Conservation (phyloP, 2,113 vertebrate genomes). For the Mobula birostris region DNA sequence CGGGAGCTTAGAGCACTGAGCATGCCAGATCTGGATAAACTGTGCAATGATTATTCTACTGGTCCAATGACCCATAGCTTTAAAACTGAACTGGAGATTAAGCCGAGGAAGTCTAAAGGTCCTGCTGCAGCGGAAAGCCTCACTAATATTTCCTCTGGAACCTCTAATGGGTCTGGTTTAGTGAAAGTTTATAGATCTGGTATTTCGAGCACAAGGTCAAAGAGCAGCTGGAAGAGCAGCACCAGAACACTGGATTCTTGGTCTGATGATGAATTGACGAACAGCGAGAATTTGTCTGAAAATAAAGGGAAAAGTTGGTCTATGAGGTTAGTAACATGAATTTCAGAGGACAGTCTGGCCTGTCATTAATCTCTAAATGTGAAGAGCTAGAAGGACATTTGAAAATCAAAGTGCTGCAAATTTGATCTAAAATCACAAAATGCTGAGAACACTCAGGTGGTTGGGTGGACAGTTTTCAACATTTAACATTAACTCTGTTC, state of each 20-base stretch:
- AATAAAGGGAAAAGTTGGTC: conserved; percentile 62
- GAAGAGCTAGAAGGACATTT: too few relatives aligned
- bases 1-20: conserved; percentile 80
- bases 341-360: neutral
- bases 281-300: conserved; percentile 30
- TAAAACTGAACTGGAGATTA: conserved; percentile 61
- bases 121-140: neutral
- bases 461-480: too few relatives aligned
- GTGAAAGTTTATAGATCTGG: conserved; percentile 40
- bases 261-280: conserved; percentile 41
- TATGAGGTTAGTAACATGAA: conserved; percentile 63
- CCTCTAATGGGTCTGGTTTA: conserved; percentile 34
- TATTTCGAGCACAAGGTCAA: conserved; percentile 40
- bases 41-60: conserved; percentile 59
- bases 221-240: conserved; percentile 42
- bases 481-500: too few relatives aligned
- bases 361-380: neutral
- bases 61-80: conserved; percentile 43
- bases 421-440: too few relatives aligned
- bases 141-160: neutral
- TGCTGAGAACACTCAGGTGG: too few relatives aligned
- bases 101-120: conserved; percentile 40
- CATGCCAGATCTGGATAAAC: conserved; percentile 85
- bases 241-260: conserved; percentile 40
- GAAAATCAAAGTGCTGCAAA: too few relatives aligned